These are phyloP conservation scores for Eupithecia insigniata DNA, from an alignment of 2,888 invertebrate genomes.

Conservation along the genomic window DNA sequence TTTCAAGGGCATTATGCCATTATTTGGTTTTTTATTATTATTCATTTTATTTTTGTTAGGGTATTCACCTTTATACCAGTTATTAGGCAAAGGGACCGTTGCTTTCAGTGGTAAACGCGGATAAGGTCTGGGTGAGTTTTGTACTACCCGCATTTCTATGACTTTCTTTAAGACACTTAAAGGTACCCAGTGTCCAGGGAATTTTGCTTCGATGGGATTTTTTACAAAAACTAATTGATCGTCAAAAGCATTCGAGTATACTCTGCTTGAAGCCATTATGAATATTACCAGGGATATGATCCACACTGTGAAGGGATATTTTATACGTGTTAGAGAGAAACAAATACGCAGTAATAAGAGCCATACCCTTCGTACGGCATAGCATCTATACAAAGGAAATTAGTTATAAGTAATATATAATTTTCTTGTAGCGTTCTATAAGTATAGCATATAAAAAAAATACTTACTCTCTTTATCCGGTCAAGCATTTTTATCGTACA, in stretches of 20 bases:
- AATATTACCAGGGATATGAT: constrained; percentile 46
- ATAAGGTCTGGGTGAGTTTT: neutral
- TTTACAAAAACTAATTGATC: constrained; percentile 52
- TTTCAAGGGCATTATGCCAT: constrained; percentile 1
- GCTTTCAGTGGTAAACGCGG: neutral
- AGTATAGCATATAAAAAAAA: neutral
- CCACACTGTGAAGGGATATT: constrained; percentile 52
- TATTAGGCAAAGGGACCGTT: neutral
- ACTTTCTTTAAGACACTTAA: constrained; percentile 54
- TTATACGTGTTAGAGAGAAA: neutral
- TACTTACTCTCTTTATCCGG: constrained; percentile 42
- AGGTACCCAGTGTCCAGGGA: constrained; percentile 64
- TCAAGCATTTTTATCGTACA: constrained; percentile 35
- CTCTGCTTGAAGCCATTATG: constrained; percentile 45
- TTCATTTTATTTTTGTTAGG: neutral
- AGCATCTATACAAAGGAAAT: neutral
- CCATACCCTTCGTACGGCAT: neutral
- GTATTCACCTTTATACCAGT: neutral
- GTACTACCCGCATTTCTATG: constrained; percentile 53
- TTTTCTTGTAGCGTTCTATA: neutral
- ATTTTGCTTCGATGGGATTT: constrained; percentile 61
- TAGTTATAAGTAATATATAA: no score
- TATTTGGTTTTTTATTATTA: neutral
- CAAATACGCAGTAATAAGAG: neutral
- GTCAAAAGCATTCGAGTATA: constrained; percentile 45